phyloP scores from a whole-genome alignment of 1,140 invertebrate genomes.

The Megalonaias nervosa region DNA sequence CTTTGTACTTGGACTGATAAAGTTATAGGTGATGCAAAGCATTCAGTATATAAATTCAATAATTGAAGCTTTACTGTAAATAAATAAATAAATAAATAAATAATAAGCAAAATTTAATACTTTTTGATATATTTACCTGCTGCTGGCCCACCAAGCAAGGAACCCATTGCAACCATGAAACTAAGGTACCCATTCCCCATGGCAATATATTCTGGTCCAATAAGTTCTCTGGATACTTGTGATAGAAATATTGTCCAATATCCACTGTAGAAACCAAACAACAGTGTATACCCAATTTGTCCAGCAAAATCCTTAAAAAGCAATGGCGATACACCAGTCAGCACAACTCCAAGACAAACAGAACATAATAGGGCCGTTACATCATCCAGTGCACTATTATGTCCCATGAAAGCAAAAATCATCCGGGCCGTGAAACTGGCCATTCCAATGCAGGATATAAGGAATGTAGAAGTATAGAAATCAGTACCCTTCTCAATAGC shows the following conservation, averaged over 20 bases:
- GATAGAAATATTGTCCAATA: constrained; percentile 68
- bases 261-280: constrained; percentile 67
- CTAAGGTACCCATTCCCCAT: constrained; percentile 65
- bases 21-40: neutral
- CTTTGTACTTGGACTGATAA: neutral
- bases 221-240: constrained; percentile 59
- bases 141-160: constrained; percentile 58
- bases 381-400: constrained; percentile 61
- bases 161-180: constrained; percentile 64
- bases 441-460: constrained; percentile 62
- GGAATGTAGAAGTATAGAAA: constrained; percentile 56
- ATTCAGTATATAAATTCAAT: neutral
- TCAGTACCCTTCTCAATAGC: constrained; percentile 56
- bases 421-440: constrained; percentile 58
- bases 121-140: constrained; percentile 49
- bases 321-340: constrained; percentile 62
- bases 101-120: neutral
- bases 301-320: constrained; percentile 64
- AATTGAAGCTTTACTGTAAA: neutral
- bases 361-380: constrained; percentile 63
- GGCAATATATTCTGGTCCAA: constrained; percentile 66
- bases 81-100: constrained; percentile 11
- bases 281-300: constrained; percentile 64
- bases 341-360: constrained; percentile 58
- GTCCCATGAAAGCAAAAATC: constrained; percentile 67